Percentiles rank a stretch among this genome's conserved stretches.
phyloP scores from a whole-genome alignment of 2,888 invertebrate species.

The Sialis fuliginosa region DNA sequence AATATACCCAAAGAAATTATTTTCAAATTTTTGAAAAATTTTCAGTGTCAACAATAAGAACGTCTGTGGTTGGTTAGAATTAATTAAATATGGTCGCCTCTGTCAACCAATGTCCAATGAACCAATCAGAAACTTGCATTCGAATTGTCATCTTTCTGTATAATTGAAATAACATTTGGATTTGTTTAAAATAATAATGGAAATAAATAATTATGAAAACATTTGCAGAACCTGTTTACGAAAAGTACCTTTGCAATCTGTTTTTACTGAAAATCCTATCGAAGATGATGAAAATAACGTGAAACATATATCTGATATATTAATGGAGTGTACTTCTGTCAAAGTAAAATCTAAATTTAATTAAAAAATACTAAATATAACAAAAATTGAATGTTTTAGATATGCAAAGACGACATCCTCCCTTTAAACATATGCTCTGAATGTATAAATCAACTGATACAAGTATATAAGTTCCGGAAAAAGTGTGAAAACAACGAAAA shows the following conservation, averaged over 20 bases:
- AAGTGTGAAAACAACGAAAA: neutral
- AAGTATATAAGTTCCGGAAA: neutral
- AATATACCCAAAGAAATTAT: too few relatives aligned
- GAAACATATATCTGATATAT: neutral
- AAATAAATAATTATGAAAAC: neutral
- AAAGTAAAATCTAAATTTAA: neutral
- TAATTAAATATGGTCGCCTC: too few relatives aligned
- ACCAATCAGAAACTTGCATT: too few relatives aligned
- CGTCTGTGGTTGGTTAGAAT: too few relatives aligned
- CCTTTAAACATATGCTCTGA: conserved; percentile 2
- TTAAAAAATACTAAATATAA: neutral
- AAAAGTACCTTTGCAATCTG: neutral
- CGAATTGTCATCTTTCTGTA: too few relatives aligned
- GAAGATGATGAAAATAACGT: neutral
- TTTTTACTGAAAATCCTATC: neutral
- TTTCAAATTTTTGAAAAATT: too few relatives aligned
- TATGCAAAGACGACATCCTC: conserved; percentile 1
- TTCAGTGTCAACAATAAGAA: too few relatives aligned
- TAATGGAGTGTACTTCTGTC: conserved; percentile 1
- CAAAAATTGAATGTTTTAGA: neutral
- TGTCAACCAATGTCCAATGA: too few relatives aligned
- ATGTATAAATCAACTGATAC: neutral
- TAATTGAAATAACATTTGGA: neutral
- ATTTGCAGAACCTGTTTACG: conserved; percentile 4
- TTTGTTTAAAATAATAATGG: neutral